A percentile compares a stretch with the other conserved stretches of the same genome.
Conservation (phyloP, 2,888 invertebrate genomes). For the Nomada fucata region DNA sequence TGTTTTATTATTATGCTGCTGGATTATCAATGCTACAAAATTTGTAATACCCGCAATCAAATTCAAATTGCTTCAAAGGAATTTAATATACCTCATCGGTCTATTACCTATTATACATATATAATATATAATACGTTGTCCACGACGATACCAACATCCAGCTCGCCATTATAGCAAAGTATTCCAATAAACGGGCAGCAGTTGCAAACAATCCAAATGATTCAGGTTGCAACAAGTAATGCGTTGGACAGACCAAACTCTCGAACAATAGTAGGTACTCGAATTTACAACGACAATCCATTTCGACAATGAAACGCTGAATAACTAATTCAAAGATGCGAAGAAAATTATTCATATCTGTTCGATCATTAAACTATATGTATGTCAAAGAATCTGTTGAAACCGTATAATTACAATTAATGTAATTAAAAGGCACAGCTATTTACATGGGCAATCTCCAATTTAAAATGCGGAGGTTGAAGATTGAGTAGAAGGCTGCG, state of each 20-base stretch:
- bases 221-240: background rate
- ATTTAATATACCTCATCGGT: background rate
- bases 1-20: too few species aligned
- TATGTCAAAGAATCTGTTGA: too few species aligned
- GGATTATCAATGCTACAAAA: too few species aligned
- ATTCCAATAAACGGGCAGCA: background rate
- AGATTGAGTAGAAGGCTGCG: too few species aligned
- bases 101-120: background rate
- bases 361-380: too few species aligned
- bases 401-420: too few species aligned
- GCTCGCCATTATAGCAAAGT: background rate
- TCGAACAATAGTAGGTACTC: background rate
- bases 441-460: too few species aligned
- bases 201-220: background rate
- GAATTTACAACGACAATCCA: background rate
- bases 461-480: too few species aligned
- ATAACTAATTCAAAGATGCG: too few species aligned
- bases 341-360: too few species aligned
- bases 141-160: background rate
- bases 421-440: too few species aligned
- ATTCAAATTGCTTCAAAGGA: background rate
- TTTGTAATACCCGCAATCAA: background rate
- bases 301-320: background rate
- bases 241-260: background rate
- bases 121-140: background rate